phyloP scores from a whole-genome alignment of 2,113 vertebrate genomes.

The Holacanthus passer region DNA sequence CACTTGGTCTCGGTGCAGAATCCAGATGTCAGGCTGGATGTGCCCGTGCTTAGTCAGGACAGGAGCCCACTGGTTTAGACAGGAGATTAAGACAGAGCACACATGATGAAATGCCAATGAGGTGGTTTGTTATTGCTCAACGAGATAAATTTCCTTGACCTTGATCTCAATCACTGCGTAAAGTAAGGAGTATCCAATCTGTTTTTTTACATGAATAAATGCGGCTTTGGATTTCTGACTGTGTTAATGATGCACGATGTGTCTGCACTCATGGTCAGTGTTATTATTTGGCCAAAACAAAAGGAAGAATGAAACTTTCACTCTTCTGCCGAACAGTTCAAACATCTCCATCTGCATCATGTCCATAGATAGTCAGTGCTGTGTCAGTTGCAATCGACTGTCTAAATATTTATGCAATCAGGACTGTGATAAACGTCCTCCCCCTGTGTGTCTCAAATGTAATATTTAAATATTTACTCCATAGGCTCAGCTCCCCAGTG shows the following conservation, averaged over 20 bases:
- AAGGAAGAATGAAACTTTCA: not conserved
- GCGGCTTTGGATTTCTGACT: not conserved
- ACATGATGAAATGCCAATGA: not conserved
- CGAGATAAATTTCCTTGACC: not conserved
- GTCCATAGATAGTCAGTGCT: constrained; percentile 52
- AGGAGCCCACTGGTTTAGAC: not conserved
- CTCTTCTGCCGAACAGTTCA: not conserved
- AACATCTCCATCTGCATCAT: not conserved
- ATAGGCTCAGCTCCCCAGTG: constrained; percentile 73
- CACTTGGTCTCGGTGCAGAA: not conserved
- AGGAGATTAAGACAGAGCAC: not conserved
- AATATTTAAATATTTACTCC: constrained; percentile 68
- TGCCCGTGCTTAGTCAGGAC: constrained; percentile 17
- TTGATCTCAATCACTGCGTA: not conserved
- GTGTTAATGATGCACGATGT: not conserved
- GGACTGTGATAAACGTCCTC: not conserved
- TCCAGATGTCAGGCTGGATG: constrained; percentile 5
- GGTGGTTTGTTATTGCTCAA: not conserved
- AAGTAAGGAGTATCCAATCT: not conserved
- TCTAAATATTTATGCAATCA: constrained; percentile 43
- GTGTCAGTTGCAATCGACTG: not conserved
- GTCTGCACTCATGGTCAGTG: not conserved
- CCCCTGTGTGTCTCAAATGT: constrained; percentile 5
- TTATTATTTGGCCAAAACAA: not conserved
- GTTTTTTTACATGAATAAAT: not conserved